Percentiles rank a stretch among this genome's conserved stretches.
Evolutionary conservation across 2,797 vertebrate species (phyloP).

Genomic region (Erethizon dorsatum): DNA sequence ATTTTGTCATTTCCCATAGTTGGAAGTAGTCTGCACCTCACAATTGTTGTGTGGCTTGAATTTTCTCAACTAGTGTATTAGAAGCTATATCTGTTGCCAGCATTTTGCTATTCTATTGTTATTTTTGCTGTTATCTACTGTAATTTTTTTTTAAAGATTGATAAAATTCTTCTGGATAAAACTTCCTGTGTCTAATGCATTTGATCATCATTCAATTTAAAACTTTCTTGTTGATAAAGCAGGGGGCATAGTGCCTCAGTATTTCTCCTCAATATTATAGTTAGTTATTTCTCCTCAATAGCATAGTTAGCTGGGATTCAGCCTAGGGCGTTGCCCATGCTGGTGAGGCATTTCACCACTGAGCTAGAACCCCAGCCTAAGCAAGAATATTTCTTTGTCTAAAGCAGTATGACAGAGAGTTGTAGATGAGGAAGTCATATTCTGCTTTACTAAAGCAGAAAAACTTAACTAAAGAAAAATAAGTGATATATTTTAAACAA

Average conservation of each 20-base stretch:
- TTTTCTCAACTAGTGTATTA: background rate
- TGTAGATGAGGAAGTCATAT: background rate
- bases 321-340: fast-evolving
- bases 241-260: background rate
- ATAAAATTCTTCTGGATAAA: background rate
- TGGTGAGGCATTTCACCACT: background rate
- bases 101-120: background rate
- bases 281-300: background rate
- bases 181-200: background rate
- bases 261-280: background rate
- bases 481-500: background rate
- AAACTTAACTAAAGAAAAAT: background rate
- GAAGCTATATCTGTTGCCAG: background rate
- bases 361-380: background rate
- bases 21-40: background rate
- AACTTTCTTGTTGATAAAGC: background rate
- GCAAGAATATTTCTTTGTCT: background rate
- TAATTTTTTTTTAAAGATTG: background rate
- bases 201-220: background rate
- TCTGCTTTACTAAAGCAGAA: background rate
- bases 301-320: background rate
- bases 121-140: background rate
- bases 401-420: background rate
- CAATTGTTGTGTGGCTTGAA: background rate
- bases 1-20: background rate